A percentile compares a stretch with the other conserved stretches of the same genome.
phyloP scores from a whole-genome alignment of 2,888 invertebrate species.

The Ormia ochracea region DNA sequence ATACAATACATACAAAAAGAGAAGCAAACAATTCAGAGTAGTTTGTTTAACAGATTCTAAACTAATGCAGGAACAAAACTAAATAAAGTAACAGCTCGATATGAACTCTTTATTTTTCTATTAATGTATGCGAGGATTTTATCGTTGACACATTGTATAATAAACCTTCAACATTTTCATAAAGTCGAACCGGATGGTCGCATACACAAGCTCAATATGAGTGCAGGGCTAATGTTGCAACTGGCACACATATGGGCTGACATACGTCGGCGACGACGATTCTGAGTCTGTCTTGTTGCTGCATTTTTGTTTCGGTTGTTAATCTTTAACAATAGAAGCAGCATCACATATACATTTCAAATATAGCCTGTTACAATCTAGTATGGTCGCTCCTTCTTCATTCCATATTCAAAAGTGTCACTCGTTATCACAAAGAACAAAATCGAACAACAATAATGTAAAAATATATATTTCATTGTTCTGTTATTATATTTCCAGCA shows the following conservation, averaged over 20 bases:
- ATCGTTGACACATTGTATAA: constrained; percentile 58
- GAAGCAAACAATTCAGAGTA: constrained; percentile 49
- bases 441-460: background rate
- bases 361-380: constrained; percentile 50
- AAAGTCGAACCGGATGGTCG: constrained; percentile 18
- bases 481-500: constrained; percentile 13
- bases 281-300: constrained; percentile 29
- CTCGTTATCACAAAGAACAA: constrained; percentile 40
- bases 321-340: constrained; percentile 33
- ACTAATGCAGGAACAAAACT: constrained; percentile 31
- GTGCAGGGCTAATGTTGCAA: constrained; percentile 53
- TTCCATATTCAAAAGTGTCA: constrained; percentile 52
- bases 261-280: constrained; percentile 36
- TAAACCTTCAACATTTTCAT: constrained; percentile 58
- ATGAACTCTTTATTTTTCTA: constrained; percentile 24
- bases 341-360: constrained; percentile 11
- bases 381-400: constrained; percentile 46
- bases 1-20: constrained; percentile 16
- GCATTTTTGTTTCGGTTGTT: background rate
- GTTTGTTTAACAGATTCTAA: constrained; percentile 28
- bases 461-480: constrained; percentile 51
- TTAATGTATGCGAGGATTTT: background rate
- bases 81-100: constrained; percentile 32
- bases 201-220: no score
- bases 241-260: constrained; percentile 59